Conservation (phyloP, 2,113 vertebrate species). For the Psittacula cyanocephala region DNA sequence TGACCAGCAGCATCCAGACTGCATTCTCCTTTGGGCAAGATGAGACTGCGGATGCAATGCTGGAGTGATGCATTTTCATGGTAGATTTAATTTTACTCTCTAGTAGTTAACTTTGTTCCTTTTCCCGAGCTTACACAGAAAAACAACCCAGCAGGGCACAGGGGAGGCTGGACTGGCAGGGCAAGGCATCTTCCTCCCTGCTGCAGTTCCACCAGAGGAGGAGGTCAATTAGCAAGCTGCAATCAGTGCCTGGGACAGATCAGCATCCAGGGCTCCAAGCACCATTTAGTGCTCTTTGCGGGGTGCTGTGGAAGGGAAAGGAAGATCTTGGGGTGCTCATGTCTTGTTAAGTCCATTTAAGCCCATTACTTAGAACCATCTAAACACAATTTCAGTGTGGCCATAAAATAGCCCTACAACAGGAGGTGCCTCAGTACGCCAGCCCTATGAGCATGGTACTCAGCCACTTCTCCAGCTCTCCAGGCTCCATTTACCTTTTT, state of each 20-base stretch:
- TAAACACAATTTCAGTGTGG: background rate
- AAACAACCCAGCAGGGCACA: background rate
- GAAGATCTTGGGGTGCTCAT: accelerated
- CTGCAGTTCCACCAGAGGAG: background rate
- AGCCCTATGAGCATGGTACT: accelerated
- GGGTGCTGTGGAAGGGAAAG: background rate
- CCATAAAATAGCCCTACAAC: background rate
- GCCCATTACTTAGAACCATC: background rate
- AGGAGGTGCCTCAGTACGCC: background rate
- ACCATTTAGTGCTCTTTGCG: background rate
- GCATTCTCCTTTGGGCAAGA: background rate
- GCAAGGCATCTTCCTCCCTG: background rate
- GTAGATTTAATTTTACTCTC: background rate
- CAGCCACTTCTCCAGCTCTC: background rate
- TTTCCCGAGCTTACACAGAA: background rate
- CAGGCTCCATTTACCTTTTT: background rate
- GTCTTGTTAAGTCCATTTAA: background rate
- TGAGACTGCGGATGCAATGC: background rate
- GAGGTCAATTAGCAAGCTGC: background rate
- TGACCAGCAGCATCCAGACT: background rate
- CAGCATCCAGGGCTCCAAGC: background rate
- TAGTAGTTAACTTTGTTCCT: background rate
- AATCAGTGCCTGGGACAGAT: background rate
- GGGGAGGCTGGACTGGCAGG: background rate
- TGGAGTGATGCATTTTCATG: background rate